Percentiles rank a stretch among this genome's conserved stretches.
phyloP scores from a whole-genome alignment of 2,113 vertebrate species.

The Melanotaenia duboulayi region DNA sequence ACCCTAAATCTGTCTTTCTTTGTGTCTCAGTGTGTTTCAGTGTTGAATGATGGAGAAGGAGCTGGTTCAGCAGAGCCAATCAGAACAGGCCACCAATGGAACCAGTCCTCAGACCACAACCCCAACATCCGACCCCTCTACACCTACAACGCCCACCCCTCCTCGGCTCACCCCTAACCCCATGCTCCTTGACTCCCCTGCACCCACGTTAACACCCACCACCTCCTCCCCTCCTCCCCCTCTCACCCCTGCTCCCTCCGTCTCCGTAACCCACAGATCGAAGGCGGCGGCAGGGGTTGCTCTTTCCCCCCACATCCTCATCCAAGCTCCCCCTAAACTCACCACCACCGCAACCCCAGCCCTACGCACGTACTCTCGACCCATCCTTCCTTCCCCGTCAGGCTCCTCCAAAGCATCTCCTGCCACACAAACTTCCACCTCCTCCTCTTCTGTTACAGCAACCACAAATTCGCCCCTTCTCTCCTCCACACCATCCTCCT shows the following conservation, averaged over 20 bases:
- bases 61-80: constrained; percentile 40
- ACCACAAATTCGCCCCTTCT: constrained; percentile 13
- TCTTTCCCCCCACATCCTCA: constrained; percentile 55
- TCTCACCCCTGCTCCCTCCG: constrained; percentile 71
- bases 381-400: constrained; percentile 55
- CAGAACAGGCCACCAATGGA: constrained; percentile 54
- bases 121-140: constrained; percentile 11
- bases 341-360: constrained; percentile 48
- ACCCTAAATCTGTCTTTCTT: not conserved
- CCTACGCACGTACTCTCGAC: constrained; percentile 72
- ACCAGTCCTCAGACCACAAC: constrained; percentile 17
- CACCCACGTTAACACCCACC: constrained; percentile 44
- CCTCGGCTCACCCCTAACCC: constrained; percentile 76
- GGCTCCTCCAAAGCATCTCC: constrained; percentile 43
- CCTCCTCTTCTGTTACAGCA: constrained; percentile 11
- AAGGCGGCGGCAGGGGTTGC: constrained; percentile 21
- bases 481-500: constrained; percentile 32
- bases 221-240: constrained; percentile 74
- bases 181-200: constrained; percentile 64
- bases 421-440: not conserved
- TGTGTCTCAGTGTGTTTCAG: constrained; percentile 25
- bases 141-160: constrained; percentile 52
- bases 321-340: constrained; percentile 68
- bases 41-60: constrained; percentile 72
- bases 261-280: constrained; percentile 20